A percentile compares a stretch with the other conserved stretches of the same genome.
Evolutionary conservation across 2,888 invertebrate genomes (phyloP).

Genomic region (Euplagia quadripunctaria): DNA sequence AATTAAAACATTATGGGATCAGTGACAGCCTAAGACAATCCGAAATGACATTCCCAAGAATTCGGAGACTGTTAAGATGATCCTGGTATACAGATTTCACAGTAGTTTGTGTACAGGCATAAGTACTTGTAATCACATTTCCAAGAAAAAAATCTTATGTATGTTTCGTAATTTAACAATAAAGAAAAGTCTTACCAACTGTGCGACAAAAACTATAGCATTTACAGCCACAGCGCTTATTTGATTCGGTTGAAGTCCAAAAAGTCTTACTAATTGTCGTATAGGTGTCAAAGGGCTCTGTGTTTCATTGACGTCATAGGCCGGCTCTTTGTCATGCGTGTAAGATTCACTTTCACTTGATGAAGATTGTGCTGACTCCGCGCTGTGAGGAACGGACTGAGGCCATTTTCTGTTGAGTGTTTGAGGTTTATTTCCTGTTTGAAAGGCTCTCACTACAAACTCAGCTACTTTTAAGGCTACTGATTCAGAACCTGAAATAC

Average conservation of each 20-base stretch:
- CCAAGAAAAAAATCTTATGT: too few relatives aligned
- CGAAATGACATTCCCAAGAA: too few relatives aligned
- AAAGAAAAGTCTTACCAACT: constrained; percentile 88
- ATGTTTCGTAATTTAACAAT: neutral
- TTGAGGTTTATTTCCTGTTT: constrained; percentile 62
- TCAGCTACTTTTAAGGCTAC: constrained; percentile 82
- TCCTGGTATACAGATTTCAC: too few relatives aligned
- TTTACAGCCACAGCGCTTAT: constrained; percentile 94
- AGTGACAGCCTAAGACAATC: too few relatives aligned
- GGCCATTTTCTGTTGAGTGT: constrained; percentile 53
- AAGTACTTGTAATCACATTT: too few relatives aligned
- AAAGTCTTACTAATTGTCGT: constrained; percentile 88
- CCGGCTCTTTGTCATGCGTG: constrained; percentile 60
- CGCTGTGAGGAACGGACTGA: constrained; percentile 50
- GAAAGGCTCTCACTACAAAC: constrained; percentile 80
- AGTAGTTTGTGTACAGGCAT: too few relatives aligned
- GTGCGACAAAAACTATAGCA: constrained; percentile 93
- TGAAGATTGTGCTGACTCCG: constrained; percentile 37
- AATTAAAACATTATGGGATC: too few relatives aligned
- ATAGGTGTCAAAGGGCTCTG: constrained; percentile 80
- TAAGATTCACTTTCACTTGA: constrained; percentile 51
- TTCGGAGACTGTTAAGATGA: too few relatives aligned
- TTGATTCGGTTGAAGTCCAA: constrained; percentile 92
- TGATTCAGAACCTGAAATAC: constrained; percentile 77
- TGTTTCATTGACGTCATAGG: constrained; percentile 80